Base-by-base conservation (phyloP, 1,140 invertebrate genomes). In the Mizuhopecten yessoensis region DNA sequence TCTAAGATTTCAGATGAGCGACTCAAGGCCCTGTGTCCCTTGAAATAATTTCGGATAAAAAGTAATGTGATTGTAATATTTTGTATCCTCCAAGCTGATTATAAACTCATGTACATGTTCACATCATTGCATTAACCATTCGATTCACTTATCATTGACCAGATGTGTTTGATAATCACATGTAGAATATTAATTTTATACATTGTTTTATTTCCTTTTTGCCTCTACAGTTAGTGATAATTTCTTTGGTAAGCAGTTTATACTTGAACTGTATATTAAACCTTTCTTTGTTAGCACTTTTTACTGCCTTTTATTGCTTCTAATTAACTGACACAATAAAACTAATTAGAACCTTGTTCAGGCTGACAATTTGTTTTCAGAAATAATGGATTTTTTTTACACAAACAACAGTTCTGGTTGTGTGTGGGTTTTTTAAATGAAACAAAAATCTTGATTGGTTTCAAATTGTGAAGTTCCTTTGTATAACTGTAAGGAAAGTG, bases 171-270 rank as follows among this genome's bases (percentile, higher is more conserved):
- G 29, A 86, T 34, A 34, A 15, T 88, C 29, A 45, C 45, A 88
- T 39, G 87, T 33, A 88, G 34, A 29, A 34, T n/a, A 88, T 42
- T 39, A 75, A 89, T n/a, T n/a, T 86, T 92, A 39, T 45, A n/a
- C 42, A 90, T 86, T 7, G 17, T 89, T 90, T 92, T 90, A 88
- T 91, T 91, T 90, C 87, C 90, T 33, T 87, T 92, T 90, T 89
- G 87, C 34, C 94, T 92, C 94, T 95, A 97, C 97, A 99, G 98
- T 99, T 97, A 99, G 99, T 97, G 99, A 99, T 98, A 99, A 99
- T 97, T 99, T 99, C 97, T 99, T 99, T 97, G 99, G 99, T 99
- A 98, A 99, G 99, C 42, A 90, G 34, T 86, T 29, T 88, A 75
- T n/a, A 17, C 23, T 29, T 75, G 57, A n/a, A 29, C n/a, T 75